A percentile compares a stretch with the other conserved stretches of the same genome.
Evolutionary conservation across 1,140 invertebrate genomes (phyloP).

Genomic region (Drosophila trapezifrons): DNA sequence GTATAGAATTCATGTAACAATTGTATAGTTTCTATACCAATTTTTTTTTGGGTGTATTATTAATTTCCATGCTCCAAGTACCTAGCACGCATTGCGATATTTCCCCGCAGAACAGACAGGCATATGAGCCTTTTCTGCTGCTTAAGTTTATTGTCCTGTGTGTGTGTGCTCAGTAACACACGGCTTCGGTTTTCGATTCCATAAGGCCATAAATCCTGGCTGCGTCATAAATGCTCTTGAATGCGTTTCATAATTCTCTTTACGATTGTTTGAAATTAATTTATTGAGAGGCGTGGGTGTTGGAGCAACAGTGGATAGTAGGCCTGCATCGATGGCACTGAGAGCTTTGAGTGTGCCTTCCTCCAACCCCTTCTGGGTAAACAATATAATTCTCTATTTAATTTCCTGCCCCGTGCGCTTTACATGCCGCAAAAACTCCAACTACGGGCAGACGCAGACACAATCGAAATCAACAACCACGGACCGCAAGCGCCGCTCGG

Average conservation of each 20-base stretch:
- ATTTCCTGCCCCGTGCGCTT: constrained; percentile 37
- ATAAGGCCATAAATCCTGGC: constrained; percentile 55
- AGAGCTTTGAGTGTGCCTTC: constrained; percentile 17
- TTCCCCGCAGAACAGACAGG: constrained; percentile 10
- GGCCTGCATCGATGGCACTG: not conserved
- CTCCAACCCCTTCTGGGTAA: not conserved
- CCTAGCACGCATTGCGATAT: constrained; percentile 67
- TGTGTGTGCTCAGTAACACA: constrained; percentile 30
- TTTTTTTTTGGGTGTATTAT: too few species aligned
- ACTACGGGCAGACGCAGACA: constrained; percentile 29
- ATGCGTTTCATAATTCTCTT: constrained; percentile 66
- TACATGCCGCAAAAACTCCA: constrained; percentile 34
- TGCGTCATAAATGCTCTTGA: constrained; percentile 41
- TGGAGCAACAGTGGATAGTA: not conserved
- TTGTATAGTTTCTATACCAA: too few species aligned
- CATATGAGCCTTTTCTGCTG: constrained; percentile 43
- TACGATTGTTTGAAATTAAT: constrained; percentile 58
- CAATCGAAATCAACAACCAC: constrained; percentile 44
- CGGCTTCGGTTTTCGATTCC: constrained; percentile 40
- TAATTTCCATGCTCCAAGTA: constrained; percentile 58
- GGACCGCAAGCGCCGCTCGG: constrained; percentile 59
- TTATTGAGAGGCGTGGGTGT: constrained; percentile 10
- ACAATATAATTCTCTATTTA: constrained; percentile 66
- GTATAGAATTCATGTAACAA: too few species aligned
- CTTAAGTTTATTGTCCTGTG: constrained; percentile 13